Evolutionary conservation across 2,113 vertebrate species (phyloP), one percentile per base, ranked within the genome.

Genomic region (Oncorhynchus tshawytscha): DNA sequence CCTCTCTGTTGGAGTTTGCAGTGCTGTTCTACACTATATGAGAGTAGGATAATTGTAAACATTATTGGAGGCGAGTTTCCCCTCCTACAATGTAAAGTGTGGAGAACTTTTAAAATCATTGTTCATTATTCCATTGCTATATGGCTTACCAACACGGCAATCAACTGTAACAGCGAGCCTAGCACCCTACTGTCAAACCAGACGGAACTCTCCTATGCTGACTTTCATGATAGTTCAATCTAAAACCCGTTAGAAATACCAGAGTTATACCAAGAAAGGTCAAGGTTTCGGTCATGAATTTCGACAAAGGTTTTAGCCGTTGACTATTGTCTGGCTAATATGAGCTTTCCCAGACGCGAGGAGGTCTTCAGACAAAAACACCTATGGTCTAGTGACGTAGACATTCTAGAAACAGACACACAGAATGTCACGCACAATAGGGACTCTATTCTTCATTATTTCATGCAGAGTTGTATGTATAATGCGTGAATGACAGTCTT

Each of bases 1-100:
- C 78, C 71, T 34, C 82, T 75, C 81, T 71, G 16, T 54, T 54
- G 12, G 51, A 20, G 51, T 57, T 57, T 57, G 12, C 51, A 9
- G 39, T 39, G 0, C 12, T 57, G 39, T 39, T 57, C 12, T 57
- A 18, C 12, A 57, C 18, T 39, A 39, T 39, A 9, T 8, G 7
- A 39, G 39, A 39, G 39, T 39, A 39, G 39, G 39, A 8, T 39
- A 39, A 39, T 39, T 39, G 39, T 8, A 39, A 39, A 9, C 39
- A 39, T 6, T 34, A 7, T 34, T 34, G 34, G 6, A 34, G 34
- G 34, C 34, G 8, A 39, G 39, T 39, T 39, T 39, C 39, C 7
- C 39, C 2, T 9, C 7, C 4, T 16, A 51, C 49, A 51, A 51
- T 15, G 49, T 51, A 51, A 51, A 51, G 11, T 51, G 49, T 51